Conservation (phyloP, 2,113 vertebrate species). For the Eleginops maclovinus region DNA sequence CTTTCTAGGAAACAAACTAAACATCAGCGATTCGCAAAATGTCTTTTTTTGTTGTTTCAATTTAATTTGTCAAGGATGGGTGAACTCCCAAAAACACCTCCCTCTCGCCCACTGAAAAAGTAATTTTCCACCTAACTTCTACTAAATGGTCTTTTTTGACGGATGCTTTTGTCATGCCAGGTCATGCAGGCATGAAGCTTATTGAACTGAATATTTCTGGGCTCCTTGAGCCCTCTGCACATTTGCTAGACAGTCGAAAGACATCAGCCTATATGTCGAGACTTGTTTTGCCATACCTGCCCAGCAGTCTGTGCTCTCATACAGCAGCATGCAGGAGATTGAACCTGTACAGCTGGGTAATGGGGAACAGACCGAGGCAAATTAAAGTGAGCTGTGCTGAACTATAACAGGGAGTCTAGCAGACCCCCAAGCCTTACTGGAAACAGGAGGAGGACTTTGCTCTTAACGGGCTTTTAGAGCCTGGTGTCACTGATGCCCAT, state of each 20-base stretch:
- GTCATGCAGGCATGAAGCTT: constrained; percentile 52
- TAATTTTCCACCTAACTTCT: constrained; percentile 4
- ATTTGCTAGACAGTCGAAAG: constrained; percentile 53
- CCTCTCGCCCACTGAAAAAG: neutral
- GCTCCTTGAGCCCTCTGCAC: constrained; percentile 44
- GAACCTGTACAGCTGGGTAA: constrained; percentile 53
- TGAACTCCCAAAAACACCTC: neutral
- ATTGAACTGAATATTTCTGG: constrained; percentile 51
- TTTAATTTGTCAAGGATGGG: neutral
- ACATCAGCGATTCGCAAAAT: neutral
- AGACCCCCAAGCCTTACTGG: constrained; percentile 26
- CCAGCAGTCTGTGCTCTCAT: constrained; percentile 40
- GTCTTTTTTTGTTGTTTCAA: neutral
- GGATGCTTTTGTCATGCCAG: constrained; percentile 39
- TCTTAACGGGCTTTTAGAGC: constrained; percentile 27
- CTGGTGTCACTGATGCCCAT: constrained; percentile 22
- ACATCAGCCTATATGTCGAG: constrained; percentile 64
- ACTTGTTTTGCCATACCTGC: constrained; percentile 78
- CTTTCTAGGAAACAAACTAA: neutral
- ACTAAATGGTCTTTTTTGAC: constrained; percentile 7
- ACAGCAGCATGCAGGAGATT: constrained; percentile 38
- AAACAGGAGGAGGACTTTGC: constrained; percentile 27
- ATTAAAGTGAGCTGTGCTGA: constrained; percentile 49
- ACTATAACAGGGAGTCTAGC: neutral
- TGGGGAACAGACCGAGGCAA: constrained; percentile 53